Conservation (phyloP, 1,140 invertebrate genomes). For the Cydia strobilella region DNA sequence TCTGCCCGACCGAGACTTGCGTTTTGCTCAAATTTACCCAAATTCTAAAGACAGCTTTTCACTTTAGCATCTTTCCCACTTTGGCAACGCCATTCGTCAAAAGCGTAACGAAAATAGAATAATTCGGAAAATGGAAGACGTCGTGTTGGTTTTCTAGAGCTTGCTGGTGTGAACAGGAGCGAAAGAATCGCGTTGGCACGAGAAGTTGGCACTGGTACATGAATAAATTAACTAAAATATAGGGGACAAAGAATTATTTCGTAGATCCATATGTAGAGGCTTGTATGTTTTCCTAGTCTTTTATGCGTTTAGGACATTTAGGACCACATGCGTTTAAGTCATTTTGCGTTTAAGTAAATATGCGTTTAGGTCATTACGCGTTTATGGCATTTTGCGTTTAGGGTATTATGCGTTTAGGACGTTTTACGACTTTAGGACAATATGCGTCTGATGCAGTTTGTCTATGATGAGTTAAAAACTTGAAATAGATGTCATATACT, state of each 20-base stretch:
- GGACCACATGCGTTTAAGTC: too few species aligned
- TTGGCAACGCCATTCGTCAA: background rate
- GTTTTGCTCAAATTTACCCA: background rate
- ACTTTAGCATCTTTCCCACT: background rate
- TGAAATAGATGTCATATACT: too few species aligned
- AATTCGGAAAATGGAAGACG: background rate
- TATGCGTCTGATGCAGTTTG: too few species aligned
- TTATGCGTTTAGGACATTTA: too few species aligned
- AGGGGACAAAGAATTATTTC: background rate
- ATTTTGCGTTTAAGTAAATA: too few species aligned
- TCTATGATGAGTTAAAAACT: too few species aligned
- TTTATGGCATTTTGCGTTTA: too few species aligned
- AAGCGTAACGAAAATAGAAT: background rate
- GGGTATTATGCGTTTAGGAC: too few species aligned
- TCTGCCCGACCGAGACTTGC: background rate
- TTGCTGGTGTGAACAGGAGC: background rate
- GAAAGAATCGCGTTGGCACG: background rate
- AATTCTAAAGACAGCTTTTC: background rate
- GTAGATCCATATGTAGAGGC: too few species aligned
- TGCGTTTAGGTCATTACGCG: too few species aligned
- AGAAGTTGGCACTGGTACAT: background rate
- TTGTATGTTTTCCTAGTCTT: too few species aligned
- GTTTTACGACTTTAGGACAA: too few species aligned
- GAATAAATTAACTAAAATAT: constrained; percentile 19
- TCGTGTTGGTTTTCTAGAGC: background rate